A percentile compares a stretch with the other conserved stretches of the same genome.
Evolutionary conservation across 2,888 invertebrate species (phyloP).

Genomic region (Macrophya alboannulata): DNA sequence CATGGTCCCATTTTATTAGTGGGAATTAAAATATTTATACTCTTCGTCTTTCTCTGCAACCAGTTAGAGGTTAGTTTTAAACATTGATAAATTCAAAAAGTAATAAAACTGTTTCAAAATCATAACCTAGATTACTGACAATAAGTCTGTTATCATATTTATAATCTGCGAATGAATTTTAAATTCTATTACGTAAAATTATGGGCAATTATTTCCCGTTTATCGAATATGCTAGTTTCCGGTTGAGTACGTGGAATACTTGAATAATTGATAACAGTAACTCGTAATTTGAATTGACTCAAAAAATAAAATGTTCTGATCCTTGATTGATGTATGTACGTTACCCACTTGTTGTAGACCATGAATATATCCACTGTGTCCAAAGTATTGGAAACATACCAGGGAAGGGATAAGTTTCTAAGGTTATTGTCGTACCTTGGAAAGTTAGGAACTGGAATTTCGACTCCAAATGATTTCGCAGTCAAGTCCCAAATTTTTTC

Average conservation of each 20-base stretch:
- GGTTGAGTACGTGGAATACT: neutral
- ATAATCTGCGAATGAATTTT: neutral
- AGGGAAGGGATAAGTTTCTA: conserved; percentile 92
- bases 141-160: neutral
- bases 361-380: conserved; percentile 65
- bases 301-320: neutral
- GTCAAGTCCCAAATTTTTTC: conserved; percentile 84
- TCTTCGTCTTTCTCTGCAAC: neutral
- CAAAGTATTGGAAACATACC: conserved; percentile 89
- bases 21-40: neutral
- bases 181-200: neutral
- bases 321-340: neutral
- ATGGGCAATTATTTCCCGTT: neutral
- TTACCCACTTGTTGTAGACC: neutral
- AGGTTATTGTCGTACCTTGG: conserved; percentile 90
- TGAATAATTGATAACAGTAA: neutral
- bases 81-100: neutral
- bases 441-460: conserved; percentile 87
- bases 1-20: neutral
- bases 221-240: neutral
- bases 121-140: neutral
- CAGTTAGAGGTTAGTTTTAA: neutral
- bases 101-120: neutral
- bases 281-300: neutral
- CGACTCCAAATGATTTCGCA: conserved; percentile 82